These are phyloP conservation scores for Larimichthys polyactis DNA, from an alignment of 2,113 vertebrate species.

Conservation along the genomic window DNA sequence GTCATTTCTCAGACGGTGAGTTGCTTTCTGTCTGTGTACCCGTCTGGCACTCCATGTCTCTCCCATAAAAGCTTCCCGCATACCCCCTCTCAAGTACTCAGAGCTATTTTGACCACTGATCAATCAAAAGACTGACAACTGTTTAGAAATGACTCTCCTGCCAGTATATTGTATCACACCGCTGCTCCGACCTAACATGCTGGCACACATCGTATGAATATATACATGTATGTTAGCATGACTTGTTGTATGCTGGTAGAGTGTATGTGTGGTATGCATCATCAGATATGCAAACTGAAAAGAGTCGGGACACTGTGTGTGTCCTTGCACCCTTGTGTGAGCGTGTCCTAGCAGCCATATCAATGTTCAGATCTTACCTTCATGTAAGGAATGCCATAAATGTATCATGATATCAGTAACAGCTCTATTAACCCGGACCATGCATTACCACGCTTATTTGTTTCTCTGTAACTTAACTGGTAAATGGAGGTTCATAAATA, in stretches of 20 bases:
- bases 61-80: conserved; percentile 84
- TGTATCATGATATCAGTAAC: conserved; percentile 23
- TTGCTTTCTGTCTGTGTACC: conserved; percentile 68
- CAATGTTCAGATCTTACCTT: conserved; percentile 20
- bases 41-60: conserved; percentile 61
- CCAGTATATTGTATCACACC: conserved; percentile 9
- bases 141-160: conserved; percentile 7
- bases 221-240: conserved; percentile 81
- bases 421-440: conserved; percentile 34
- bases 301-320: conserved; percentile 18
- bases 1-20: conserved; percentile 81
- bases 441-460: conserved; percentile 42
- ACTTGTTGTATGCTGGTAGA: conserved; percentile 75
- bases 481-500: conserved; percentile 1
- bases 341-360: conserved; percentile 30
- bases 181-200: conserved; percentile 3
- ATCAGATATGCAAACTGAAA: conserved; percentile 56
- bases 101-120: conserved; percentile 44
- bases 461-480: conserved; percentile 8
- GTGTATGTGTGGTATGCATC: conserved; percentile 64
- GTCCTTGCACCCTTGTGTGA: conserved; percentile 29
- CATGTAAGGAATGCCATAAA: conserved; percentile 24
- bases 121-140: conserved; percentile 30
- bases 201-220: conserved; percentile 73
- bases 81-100: conserved; percentile 20